Conservation (phyloP, 2,797 vertebrate genomes). For the Galaxias olidus region DNA sequence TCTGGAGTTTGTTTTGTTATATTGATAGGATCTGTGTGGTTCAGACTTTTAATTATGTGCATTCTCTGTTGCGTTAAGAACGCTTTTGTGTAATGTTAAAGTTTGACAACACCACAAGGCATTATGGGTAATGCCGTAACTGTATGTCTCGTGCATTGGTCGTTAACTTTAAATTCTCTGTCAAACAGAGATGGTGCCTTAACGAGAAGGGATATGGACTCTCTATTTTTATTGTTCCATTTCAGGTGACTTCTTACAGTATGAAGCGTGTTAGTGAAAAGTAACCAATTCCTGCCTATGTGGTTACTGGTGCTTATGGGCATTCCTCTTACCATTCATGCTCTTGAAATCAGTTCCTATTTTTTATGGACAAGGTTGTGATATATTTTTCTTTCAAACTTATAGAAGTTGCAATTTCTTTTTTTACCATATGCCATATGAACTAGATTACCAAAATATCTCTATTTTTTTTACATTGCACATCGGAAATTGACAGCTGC, state of each 20-base stretch:
- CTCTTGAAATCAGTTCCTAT: slow-evolving; percentile 10
- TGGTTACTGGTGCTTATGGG: slow-evolving; percentile 47
- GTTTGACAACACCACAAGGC: slow-evolving; percentile 24
- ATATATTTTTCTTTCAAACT: neutral
- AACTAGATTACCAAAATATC: slow-evolving; percentile 16
- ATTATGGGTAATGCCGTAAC: slow-evolving; percentile 8
- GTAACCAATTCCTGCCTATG: neutral
- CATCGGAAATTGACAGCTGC: slow-evolving; percentile 35
- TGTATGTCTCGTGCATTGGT: slow-evolving; percentile 11
- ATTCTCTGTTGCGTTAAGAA: neutral
- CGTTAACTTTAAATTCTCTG: slow-evolving; percentile 53
- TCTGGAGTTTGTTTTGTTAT: slow-evolving; percentile 29
- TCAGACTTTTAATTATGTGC: slow-evolving; percentile 10
- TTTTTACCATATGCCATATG: slow-evolving; percentile 14
- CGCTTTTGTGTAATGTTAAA: no score
- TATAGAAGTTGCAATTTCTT: slow-evolving; percentile 2
- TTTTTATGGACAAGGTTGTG: neutral
- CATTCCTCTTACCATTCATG: slow-evolving; percentile 20
- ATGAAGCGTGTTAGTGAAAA: slow-evolving; percentile 1
- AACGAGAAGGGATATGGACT: slow-evolving; percentile 32
- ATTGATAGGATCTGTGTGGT: slow-evolving; percentile 25
- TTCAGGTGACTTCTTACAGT: no score
- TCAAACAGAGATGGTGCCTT: slow-evolving; percentile 64
- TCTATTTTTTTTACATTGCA: slow-evolving; percentile 57
- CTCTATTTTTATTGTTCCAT: no score